These are phyloP conservation scores for Macrocentrus cingulum DNA, from an alignment of 1,140 invertebrate species.

Conservation along the genomic window DNA sequence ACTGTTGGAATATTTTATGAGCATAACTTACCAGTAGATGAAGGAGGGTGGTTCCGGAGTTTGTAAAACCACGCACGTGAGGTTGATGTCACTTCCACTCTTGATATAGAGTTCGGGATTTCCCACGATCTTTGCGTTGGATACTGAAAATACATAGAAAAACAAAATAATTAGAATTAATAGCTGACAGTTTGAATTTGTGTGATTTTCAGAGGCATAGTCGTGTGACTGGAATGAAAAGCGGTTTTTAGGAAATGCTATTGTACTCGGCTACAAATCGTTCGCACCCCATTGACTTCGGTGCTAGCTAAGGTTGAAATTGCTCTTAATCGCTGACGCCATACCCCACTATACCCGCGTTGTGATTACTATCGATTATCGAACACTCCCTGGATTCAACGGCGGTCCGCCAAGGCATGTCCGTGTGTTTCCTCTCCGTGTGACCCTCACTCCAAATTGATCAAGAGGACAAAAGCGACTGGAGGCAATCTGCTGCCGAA, in stretches of 20 bases:
- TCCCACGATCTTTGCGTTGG: slow-evolving; percentile 83
- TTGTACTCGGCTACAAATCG: slow-evolving; percentile 4
- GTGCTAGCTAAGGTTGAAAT: slow-evolving; percentile 13
- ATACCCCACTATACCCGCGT: neutral
- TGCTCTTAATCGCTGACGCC: slow-evolving; percentile 23
- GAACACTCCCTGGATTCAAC: slow-evolving; percentile 14
- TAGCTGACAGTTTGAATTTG: too few species aligned
- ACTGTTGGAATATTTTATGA: too few species aligned
- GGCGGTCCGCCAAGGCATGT: neutral
- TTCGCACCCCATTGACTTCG: slow-evolving; percentile 6
- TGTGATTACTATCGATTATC: slow-evolving; percentile 19
- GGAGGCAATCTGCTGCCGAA: neutral
- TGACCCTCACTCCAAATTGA: neutral
- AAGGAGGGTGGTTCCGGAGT: slow-evolving; percentile 86
- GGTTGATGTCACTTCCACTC: slow-evolving; percentile 86
- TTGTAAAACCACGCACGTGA: slow-evolving; percentile 83
- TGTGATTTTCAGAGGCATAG: too few species aligned
- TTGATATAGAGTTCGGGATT: slow-evolving; percentile 84
- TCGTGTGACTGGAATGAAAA: too few species aligned
- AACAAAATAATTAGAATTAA: slow-evolving; percentile 18
- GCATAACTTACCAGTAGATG: slow-evolving; percentile 84
- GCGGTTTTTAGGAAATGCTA: neutral
- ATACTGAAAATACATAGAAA: slow-evolving; percentile 68
- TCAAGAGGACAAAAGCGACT: neutral
- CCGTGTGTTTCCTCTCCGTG: neutral